Conservation (phyloP, 2,113 vertebrate genomes). For the Labeo catla region DNA sequence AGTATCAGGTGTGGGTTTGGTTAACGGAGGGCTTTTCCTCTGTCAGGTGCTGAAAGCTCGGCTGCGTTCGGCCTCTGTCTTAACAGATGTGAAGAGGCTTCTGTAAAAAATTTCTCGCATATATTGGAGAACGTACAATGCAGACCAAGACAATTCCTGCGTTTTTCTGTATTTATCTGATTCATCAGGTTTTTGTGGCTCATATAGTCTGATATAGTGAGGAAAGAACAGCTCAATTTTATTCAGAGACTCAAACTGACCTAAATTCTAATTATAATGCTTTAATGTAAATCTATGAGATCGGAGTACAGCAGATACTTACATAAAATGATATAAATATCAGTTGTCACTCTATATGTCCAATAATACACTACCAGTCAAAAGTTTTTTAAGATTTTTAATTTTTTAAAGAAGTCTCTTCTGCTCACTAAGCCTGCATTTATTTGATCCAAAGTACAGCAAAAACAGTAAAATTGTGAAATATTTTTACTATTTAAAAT, state of each 20-base stretch:
- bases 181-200: neutral
- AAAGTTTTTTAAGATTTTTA: too few relatives aligned
- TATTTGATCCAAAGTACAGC: too few relatives aligned
- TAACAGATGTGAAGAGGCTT: neutral
- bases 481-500: too few relatives aligned
- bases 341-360: neutral
- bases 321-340: neutral
- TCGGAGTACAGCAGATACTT: neutral
- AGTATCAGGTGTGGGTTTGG: constrained; percentile 39
- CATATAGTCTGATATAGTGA: neutral
- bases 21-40: constrained; percentile 39
- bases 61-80: neutral
- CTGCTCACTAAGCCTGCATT: too few relatives aligned
- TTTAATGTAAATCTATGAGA: neutral
- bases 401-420: too few relatives aligned
- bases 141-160: too few relatives aligned
- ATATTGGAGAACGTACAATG: too few relatives aligned
- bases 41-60: constrained; percentile 53
- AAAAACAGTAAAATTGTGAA: too few relatives aligned
- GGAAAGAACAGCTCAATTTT: neutral
- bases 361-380: neutral
- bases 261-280: neutral
- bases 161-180: too few relatives aligned
- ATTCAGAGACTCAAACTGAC: neutral
- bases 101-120: too few relatives aligned